These are phyloP conservation scores for Meriones psammophilus DNA, from an alignment of 2,797 vertebrate species.

Conservation along the genomic window DNA sequence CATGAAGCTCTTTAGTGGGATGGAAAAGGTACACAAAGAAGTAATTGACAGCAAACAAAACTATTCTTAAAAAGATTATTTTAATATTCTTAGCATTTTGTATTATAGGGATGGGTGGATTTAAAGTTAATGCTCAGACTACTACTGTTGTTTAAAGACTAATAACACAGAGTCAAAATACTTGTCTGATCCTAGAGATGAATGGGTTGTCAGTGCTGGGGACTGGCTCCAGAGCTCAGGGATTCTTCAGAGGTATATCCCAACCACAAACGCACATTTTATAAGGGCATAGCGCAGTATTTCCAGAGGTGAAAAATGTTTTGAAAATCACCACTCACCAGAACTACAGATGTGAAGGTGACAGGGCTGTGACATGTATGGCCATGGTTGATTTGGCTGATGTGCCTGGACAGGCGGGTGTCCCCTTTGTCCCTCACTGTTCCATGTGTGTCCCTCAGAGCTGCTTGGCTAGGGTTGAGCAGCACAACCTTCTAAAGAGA, in stretches of 20 bases:
- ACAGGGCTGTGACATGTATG: too few relatives aligned
- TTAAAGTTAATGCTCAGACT: constrained; percentile 25
- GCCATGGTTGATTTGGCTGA: not conserved
- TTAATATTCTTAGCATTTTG: not conserved
- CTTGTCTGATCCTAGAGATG: not conserved
- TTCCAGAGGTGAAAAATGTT: constrained; percentile 14
- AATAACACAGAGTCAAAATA: constrained; percentile 40
- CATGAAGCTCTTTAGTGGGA: constrained; percentile 79
- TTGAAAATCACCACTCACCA: not conserved
- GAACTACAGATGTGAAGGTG: not conserved
- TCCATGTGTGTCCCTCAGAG: not conserved
- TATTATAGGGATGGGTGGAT: not conserved
- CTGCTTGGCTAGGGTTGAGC: too few relatives aligned
- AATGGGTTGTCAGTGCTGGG: not conserved
- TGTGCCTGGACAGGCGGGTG: not conserved
- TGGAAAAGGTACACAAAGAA: constrained; percentile 45
- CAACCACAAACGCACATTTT: constrained; percentile 34
- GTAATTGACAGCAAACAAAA: constrained; percentile 30
- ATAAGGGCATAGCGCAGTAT: not conserved
- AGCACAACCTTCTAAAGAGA: not conserved
- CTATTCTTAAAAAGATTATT: not conserved
- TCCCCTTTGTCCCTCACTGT: not conserved
- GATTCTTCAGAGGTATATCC: not conserved
- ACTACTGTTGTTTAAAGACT: constrained; percentile 41
- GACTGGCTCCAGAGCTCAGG: too few relatives aligned